Evolutionary conservation across 2,888 invertebrate species (phyloP).

Genomic region (Athetis lepigone): DNA sequence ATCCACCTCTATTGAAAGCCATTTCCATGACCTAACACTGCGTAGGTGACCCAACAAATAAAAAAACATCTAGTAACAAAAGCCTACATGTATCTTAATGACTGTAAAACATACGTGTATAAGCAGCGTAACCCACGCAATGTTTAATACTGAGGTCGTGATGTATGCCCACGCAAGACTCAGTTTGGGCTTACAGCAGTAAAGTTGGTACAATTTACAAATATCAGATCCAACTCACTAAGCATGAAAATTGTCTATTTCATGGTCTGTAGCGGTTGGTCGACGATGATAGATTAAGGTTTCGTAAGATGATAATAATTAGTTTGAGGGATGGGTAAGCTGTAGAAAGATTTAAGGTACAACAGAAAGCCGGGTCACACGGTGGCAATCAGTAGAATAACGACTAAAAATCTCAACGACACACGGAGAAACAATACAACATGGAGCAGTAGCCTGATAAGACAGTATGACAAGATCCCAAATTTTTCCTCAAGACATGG

Average conservation of each 20-base stretch:
- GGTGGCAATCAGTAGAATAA: too few relatives aligned
- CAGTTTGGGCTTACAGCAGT: slow-evolving; percentile 19
- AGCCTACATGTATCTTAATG: slow-evolving; percentile 42
- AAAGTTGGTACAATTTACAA: slow-evolving; percentile 35
- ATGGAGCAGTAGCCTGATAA: too few relatives aligned
- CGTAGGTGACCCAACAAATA: slow-evolving; percentile 32
- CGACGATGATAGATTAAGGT: slow-evolving; percentile 8
- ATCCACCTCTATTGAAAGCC: not conserved
- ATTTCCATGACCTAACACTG: slow-evolving; percentile 28
- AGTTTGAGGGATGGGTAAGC: not conserved
- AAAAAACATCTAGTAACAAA: slow-evolving; percentile 36
- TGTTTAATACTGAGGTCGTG: slow-evolving; percentile 38
- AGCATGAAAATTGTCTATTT: slow-evolving; percentile 11
- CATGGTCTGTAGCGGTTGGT: not conserved
- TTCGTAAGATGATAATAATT: slow-evolving; percentile 23
- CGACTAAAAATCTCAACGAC: too few relatives aligned
- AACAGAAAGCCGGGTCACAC: too few relatives aligned
- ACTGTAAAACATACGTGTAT: slow-evolving; percentile 40
- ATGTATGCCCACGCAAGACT: slow-evolving; percentile 36
- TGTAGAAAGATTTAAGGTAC: not conserved
- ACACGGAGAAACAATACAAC: too few relatives aligned
- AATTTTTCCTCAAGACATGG: too few relatives aligned
- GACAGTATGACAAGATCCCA: too few relatives aligned
- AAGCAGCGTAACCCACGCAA: slow-evolving; percentile 44
- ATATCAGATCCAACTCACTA: slow-evolving; percentile 29